Conservation (phyloP, 2,113 vertebrate genomes). For the Phainopepla nitens region DNA sequence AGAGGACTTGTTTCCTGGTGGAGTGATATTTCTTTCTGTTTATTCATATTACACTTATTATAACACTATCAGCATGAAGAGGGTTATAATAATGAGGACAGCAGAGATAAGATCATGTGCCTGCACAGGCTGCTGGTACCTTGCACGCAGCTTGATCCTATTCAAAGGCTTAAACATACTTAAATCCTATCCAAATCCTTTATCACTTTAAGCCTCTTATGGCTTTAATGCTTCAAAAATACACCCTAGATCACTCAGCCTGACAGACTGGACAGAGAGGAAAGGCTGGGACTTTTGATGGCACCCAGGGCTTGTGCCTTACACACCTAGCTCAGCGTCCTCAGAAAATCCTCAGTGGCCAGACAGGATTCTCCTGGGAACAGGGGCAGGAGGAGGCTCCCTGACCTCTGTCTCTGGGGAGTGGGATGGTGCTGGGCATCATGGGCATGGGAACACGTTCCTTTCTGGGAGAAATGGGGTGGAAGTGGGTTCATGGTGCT, state of each 20-base stretch:
- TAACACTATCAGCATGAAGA: not conserved
- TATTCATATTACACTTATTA: conserved; percentile 23
- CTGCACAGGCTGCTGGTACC: not conserved
- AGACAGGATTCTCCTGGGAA: not conserved
- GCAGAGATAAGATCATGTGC: conserved; percentile 27
- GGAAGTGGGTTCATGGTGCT: not conserved
- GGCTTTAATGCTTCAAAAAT: conserved; percentile 18
- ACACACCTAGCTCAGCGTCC: accelerated
- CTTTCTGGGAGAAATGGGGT: not conserved
- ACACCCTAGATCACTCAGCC: not conserved
- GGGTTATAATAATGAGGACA: conserved; percentile 16
- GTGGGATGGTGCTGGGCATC: accelerated
- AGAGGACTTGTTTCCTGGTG: not conserved
- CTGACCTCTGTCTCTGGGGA: accelerated
- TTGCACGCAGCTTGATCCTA: conserved; percentile 27
- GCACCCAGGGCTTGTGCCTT: not conserved
- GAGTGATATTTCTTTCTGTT: not conserved
- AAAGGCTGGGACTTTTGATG: not conserved
- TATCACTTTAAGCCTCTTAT: conserved; percentile 30
- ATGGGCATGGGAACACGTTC: accelerated
- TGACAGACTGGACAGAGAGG: not conserved
- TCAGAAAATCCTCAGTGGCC: not conserved
- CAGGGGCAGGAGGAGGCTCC: not conserved
- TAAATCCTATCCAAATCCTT: conserved; percentile 1
- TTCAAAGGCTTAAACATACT: conserved; percentile 19